These are phyloP conservation scores for Lineus longissimus DNA, from an alignment of 1,140 invertebrate genomes.

Conservation along the genomic window DNA sequence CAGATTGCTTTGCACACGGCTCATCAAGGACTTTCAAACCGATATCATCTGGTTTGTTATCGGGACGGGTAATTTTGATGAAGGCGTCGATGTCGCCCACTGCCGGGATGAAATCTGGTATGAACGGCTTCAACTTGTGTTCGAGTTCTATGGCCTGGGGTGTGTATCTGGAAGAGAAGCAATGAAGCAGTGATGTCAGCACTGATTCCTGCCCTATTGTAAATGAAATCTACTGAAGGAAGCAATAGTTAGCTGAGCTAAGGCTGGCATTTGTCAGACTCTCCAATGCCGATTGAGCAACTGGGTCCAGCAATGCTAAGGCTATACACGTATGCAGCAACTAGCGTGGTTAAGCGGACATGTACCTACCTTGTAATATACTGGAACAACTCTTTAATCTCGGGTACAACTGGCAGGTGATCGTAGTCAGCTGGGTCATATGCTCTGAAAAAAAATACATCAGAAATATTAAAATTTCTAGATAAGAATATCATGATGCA, in stretches of 20 bases:
- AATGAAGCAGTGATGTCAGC: neutral
- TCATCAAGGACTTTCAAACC: constrained; percentile 90
- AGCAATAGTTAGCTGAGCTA: no score
- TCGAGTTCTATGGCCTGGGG: constrained; percentile 88
- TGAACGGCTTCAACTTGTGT: constrained; percentile 86
- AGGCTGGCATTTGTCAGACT: no score
- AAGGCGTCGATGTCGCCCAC: constrained; percentile 98
- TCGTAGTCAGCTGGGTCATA: constrained; percentile 85
- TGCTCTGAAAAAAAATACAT: constrained; percentile 59
- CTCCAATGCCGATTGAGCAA: no score
- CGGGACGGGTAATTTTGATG: constrained; percentile 79
- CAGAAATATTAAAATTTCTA: no score
- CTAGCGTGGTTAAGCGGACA: no score
- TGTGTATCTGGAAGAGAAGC: constrained; percentile 68
- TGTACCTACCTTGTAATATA: constrained; percentile 85
- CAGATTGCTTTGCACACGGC: constrained; percentile 89
- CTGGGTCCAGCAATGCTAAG: no score
- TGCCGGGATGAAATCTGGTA: constrained; percentile 94
- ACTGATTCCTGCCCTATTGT: neutral
- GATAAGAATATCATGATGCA: no score
- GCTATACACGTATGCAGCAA: no score
- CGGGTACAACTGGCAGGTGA: constrained; percentile 73
- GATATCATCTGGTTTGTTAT: constrained; percentile 66
- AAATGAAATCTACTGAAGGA: neutral
- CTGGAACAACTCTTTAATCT: constrained; percentile 88